Evolutionary conservation across 2,888 invertebrate genomes (phyloP).

Genomic region (Urechis unicinctus): DNA sequence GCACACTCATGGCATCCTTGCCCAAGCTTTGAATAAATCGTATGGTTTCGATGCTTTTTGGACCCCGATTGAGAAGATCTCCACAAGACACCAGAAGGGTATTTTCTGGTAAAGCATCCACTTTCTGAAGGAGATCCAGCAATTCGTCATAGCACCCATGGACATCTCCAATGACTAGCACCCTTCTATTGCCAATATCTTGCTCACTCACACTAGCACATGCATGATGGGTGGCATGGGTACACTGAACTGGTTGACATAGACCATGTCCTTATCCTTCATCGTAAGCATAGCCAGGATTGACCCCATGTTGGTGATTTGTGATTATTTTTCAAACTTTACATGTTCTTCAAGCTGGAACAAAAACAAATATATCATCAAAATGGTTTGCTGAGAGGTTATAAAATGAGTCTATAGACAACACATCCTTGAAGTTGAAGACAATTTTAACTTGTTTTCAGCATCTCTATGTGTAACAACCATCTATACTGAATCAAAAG

Average conservation of each 20-base stretch:
- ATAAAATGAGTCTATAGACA: neutral
- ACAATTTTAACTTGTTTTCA: too few species aligned
- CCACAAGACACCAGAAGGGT: constrained; percentile 39
- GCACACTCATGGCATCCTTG: constrained; percentile 4
- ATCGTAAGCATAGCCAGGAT: constrained; percentile 1
- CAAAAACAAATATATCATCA: neutral
- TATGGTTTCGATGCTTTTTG: constrained; percentile 37
- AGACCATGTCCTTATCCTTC: neutral
- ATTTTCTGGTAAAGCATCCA: constrained; percentile 17
- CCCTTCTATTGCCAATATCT: constrained; percentile 21
- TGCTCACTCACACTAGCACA: constrained; percentile 1
- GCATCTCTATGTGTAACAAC: too few species aligned
- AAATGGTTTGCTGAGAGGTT: neutral
- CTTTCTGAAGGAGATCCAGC: constrained; percentile 27
- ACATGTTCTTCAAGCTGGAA: neutral
- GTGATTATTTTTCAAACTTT: neutral
- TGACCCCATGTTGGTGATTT: neutral
- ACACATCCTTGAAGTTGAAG: neutral
- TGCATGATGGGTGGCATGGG: constrained; percentile 4
- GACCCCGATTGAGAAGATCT: constrained; percentile 49
- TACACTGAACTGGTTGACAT: neutral
- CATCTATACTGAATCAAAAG: too few species aligned
- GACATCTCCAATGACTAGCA: constrained; percentile 47
- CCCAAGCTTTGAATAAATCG: constrained; percentile 19
- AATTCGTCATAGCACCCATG: constrained; percentile 49